These are phyloP conservation scores for Ovis aries DNA, from an alignment of 2,113 vertebrate genomes.

Conservation along the genomic window DNA sequence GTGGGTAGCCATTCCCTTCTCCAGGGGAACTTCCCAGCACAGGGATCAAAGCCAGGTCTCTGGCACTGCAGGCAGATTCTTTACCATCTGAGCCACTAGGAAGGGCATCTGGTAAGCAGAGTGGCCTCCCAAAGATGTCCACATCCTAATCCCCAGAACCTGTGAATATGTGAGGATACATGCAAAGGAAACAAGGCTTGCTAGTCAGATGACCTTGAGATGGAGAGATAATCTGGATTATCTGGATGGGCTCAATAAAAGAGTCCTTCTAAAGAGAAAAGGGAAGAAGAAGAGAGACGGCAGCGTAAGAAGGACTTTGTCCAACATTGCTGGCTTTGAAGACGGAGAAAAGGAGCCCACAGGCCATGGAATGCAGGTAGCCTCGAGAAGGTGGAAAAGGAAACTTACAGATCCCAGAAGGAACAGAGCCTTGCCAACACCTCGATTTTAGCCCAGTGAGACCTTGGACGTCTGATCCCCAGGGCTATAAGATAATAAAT, in stretches of 20 bases:
- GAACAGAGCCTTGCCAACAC: background rate
- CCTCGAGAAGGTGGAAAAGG: background rate
- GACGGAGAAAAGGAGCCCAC: background rate
- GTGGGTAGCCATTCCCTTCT: background rate
- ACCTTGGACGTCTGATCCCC: background rate
- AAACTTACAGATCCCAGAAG: background rate
- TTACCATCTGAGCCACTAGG: background rate
- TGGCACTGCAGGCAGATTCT: background rate
- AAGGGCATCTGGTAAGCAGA: background rate
- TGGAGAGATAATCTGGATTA: background rate
- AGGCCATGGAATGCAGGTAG: too few species aligned
- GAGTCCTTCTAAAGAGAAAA: background rate
- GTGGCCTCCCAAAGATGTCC: background rate
- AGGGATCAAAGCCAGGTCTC: background rate
- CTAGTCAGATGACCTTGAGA: background rate
- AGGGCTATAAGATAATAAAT: background rate
- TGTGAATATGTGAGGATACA: background rate
- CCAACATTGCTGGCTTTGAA: background rate
- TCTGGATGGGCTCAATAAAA: background rate
- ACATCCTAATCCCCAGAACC: background rate
- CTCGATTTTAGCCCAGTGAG: background rate
- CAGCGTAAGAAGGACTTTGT: background rate
- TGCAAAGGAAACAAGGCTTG: background rate
- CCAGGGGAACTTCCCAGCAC: background rate
- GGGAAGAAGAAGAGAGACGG: background rate